phyloP scores from a whole-genome alignment of 2,113 vertebrate genomes.

The Larimichthys crocea region DNA sequence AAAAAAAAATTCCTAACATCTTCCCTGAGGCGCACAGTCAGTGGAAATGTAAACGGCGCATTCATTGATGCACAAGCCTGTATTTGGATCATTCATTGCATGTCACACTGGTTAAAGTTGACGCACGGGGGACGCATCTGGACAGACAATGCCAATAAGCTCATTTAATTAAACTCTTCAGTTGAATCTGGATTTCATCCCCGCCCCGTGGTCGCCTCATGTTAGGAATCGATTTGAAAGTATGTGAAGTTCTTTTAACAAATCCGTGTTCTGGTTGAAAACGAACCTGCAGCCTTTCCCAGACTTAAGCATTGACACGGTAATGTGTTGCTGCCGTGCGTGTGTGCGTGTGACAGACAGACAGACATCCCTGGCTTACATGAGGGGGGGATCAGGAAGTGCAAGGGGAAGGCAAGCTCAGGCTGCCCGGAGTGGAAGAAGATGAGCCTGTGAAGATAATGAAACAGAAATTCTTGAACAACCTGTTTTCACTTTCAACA shows the following conservation, averaged over 20 bases:
- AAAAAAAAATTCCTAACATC: constrained; percentile 1
- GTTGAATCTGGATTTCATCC: background rate
- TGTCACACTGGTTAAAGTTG: constrained; percentile 16
- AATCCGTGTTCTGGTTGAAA: background rate
- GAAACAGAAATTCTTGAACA: constrained; percentile 72
- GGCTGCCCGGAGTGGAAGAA: constrained; percentile 20
- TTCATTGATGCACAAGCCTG: constrained; percentile 40
- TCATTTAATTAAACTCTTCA: background rate
- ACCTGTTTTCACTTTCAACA: constrained; percentile 82
- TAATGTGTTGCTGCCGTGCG: background rate
- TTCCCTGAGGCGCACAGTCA: constrained; percentile 38
- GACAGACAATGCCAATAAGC: too few species aligned
- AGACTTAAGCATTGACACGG: background rate
- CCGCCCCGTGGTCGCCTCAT: background rate
- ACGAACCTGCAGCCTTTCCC: background rate
- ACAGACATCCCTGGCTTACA: constrained; percentile 43
- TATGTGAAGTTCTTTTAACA: background rate
- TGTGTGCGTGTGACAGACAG: constrained; percentile 20
- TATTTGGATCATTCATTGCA: constrained; percentile 1
- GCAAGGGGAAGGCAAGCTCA: constrained; percentile 18
- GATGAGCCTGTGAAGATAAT: constrained; percentile 38
- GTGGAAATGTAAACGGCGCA: constrained; percentile 41
- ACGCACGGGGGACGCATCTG: background rate
- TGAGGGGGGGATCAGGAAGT: constrained; percentile 60
- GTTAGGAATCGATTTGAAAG: background rate